phyloP scores from a whole-genome alignment of 2,113 vertebrate genomes.

The Lutjanus erythropterus region DNA sequence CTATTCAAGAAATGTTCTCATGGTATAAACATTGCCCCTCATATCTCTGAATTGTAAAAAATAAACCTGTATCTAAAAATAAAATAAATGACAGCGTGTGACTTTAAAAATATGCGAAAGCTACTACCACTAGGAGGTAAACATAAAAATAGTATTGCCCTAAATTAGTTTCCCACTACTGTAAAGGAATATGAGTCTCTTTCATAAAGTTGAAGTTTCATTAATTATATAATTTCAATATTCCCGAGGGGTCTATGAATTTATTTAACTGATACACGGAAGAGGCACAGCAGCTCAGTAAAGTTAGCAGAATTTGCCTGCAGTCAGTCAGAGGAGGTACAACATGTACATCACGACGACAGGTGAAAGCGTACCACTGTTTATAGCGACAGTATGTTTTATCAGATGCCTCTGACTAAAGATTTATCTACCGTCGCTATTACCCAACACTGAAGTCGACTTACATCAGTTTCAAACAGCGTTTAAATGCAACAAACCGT shows the following conservation, averaged over 20 bases:
- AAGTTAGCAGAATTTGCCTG: constrained; percentile 26
- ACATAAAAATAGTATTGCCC: constrained; percentile 2
- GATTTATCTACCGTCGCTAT: neutral
- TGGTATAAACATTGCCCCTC: neutral
- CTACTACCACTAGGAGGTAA: neutral
- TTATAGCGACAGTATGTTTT: neutral
- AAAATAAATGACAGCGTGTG: neutral
- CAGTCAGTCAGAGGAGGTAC: neutral
- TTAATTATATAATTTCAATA: neutral
- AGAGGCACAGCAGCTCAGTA: neutral
- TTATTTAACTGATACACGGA: neutral
- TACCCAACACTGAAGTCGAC: neutral
- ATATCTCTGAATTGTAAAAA: neutral
- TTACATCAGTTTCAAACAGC: neutral
- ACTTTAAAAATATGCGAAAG: neutral
- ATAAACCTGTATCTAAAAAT: neutral
- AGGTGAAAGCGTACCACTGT: neutral
- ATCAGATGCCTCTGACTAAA: neutral
- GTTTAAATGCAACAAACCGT: constrained; percentile 20
- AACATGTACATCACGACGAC: constrained; percentile 9
- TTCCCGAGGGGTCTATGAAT: fast-evolving
- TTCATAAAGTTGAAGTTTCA: neutral
- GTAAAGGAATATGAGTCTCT: neutral
- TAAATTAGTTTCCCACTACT: neutral
- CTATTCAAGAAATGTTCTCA: neutral